Evolutionary conservation across 2,888 invertebrate genomes (phyloP).

Genomic region (Chydorus sphaericus): DNA sequence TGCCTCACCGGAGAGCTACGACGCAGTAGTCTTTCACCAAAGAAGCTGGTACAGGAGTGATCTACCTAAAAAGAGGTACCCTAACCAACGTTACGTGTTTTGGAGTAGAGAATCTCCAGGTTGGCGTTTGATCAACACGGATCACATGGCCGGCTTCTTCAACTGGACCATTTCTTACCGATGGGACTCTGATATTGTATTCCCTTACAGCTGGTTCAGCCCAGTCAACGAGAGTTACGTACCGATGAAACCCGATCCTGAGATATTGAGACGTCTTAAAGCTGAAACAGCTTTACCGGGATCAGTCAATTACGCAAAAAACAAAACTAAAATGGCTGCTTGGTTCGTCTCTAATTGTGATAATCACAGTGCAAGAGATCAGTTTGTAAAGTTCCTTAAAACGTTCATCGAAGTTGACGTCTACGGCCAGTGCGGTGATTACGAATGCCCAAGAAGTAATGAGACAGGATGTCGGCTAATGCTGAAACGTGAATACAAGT

Average conservation of each 20-base stretch:
- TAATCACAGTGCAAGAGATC: not conserved
- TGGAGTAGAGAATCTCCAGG: conserved; percentile 13
- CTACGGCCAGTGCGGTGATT: conserved; percentile 14
- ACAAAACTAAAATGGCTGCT: not conserved
- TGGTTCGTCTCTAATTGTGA: conserved; percentile 14
- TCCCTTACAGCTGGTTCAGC: conserved; percentile 7
- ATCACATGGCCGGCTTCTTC: conserved; percentile 5
- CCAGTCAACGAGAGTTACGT: not conserved
- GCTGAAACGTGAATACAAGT: conserved; percentile 19
- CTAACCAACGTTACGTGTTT: conserved; percentile 10
- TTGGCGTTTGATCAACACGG: conserved; percentile 2
- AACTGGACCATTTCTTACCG: conserved; percentile 14
- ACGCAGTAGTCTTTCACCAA: conserved; percentile 10
- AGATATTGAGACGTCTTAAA: not conserved
- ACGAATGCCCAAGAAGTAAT: not conserved
- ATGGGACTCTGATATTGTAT: conserved; percentile 10
- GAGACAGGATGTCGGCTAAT: not conserved
- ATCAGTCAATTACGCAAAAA: not conserved
- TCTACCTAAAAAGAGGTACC: not conserved
- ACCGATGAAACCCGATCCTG: not conserved
- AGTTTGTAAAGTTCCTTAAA: conserved; percentile 2
- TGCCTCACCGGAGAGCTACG: not conserved
- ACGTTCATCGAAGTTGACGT: conserved; percentile 13
- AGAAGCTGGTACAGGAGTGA: not conserved
- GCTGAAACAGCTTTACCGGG: not conserved